Evolutionary conservation across 1,140 invertebrate genomes (phyloP).

Genomic region (Sycophila sp.): DNA sequence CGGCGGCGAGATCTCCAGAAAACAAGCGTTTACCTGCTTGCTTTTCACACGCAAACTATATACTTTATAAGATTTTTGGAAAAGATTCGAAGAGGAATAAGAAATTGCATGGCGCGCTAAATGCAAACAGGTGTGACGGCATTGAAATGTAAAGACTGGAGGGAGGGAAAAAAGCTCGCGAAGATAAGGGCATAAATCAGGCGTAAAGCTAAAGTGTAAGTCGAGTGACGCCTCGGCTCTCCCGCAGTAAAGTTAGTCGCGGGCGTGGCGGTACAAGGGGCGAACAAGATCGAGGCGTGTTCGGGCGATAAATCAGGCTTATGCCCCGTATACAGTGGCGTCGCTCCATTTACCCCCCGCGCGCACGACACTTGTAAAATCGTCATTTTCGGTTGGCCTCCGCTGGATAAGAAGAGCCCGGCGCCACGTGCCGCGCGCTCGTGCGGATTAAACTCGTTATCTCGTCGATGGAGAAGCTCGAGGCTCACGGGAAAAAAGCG

Average conservation of each 20-base stretch:
- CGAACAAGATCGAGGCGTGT: constrained; percentile 36
- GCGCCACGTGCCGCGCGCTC: constrained; percentile 6
- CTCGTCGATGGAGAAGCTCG: neutral
- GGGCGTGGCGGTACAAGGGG: constrained; percentile 30
- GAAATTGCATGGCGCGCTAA: too few species aligned
- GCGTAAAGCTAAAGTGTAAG: constrained; percentile 4
- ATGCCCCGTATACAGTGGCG: neutral
- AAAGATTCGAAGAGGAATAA: too few species aligned
- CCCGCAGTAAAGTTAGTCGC: too few species aligned
- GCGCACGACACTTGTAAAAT: constrained; percentile 16
- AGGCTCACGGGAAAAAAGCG: neutral
- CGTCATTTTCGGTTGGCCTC: neutral
- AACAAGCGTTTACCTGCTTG: too few species aligned
- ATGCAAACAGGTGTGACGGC: too few species aligned
- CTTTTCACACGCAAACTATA: too few species aligned
- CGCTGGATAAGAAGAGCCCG: neutral
- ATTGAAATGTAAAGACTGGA: too few species aligned
- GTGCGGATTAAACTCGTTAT: neutral
- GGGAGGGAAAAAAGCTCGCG: neutral
- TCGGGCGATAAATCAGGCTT: constrained; percentile 38
- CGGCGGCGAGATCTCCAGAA: too few species aligned
- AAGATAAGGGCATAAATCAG: constrained; percentile 19
- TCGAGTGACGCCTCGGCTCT: neutral
- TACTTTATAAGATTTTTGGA: too few species aligned
- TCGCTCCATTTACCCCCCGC: neutral